These are phyloP conservation scores for Sitobion miscanthi DNA, from an alignment of 1,140 invertebrate species.

Conservation along the genomic window DNA sequence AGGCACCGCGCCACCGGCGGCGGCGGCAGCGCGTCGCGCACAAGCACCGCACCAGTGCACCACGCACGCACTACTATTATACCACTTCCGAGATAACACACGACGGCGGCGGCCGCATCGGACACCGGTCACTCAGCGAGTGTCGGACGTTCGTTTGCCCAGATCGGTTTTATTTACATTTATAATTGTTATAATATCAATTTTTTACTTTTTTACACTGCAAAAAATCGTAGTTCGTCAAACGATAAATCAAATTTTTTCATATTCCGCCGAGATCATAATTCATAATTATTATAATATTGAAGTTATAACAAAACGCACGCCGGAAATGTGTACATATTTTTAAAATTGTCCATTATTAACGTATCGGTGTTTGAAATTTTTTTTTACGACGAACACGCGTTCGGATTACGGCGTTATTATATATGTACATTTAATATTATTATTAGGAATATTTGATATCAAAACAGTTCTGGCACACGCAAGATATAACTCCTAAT, in stretches of 20 bases:
- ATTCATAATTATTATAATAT: not conserved
- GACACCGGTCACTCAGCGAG: constrained; percentile 55
- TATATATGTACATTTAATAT: not conserved
- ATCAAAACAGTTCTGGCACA: not conserved
- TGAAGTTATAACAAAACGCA: not conserved
- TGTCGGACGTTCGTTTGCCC: constrained; percentile 54
- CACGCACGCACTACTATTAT: not conserved
- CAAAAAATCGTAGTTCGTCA: not conserved
- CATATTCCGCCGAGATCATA: not conserved
- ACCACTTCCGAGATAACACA: constrained; percentile 51
- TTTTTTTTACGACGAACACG: not conserved
- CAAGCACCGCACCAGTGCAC: constrained; percentile 10
- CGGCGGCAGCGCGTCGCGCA: constrained; percentile 34
- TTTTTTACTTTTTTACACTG: constrained; percentile 29
- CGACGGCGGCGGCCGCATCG: constrained; percentile 51
- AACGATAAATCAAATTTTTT: not conserved
- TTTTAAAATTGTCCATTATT: not conserved
- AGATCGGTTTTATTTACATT: not conserved
- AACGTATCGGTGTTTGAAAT: not conserved
- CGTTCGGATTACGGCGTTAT: not conserved
- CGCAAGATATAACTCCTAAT: not conserved
- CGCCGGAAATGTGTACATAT: not conserved
- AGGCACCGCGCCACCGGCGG: constrained; percentile 12
- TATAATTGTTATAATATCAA: not conserved
- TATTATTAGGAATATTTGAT: not conserved